These are phyloP conservation scores for Penaeus vannamei DNA, from an alignment of 1,140 invertebrate genomes.

Conservation along the genomic window DNA sequence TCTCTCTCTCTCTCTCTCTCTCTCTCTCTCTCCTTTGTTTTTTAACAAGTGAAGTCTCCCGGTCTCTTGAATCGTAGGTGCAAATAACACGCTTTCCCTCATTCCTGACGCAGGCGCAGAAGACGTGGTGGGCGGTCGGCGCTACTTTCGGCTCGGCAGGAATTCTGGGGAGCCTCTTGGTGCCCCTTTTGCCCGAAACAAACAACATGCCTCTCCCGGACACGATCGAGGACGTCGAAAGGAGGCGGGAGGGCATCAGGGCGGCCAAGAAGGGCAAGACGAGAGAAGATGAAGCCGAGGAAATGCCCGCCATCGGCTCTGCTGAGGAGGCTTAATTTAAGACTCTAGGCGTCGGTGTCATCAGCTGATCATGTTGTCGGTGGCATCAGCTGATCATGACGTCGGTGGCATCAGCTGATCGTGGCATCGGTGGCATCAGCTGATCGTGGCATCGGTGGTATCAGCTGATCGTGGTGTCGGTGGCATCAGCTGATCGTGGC, in stretches of 20 bases:
- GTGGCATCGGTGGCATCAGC: no score
- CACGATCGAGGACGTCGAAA: conserved; percentile 44
- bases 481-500: no score
- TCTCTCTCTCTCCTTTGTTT: background rate
- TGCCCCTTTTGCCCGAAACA: conserved; percentile 32
- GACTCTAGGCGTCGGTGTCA: no score
- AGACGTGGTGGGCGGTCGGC: conserved; percentile 45
- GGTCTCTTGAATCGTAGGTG: background rate
- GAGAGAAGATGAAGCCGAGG: background rate
- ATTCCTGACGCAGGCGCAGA: conserved; percentile 24
- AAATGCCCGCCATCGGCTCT: background rate
- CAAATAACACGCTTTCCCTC: background rate
- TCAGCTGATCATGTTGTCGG: no score
- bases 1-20: background rate
- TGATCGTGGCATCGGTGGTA: no score
- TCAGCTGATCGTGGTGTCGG: no score
- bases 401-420: no score
- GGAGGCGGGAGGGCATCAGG: background rate
- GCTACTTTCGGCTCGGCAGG: conserved; percentile 34
- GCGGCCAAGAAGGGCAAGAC: background rate
- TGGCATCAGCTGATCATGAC: no score
- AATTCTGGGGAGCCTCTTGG: conserved; percentile 27
- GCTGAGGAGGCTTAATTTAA: no score
- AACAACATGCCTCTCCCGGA: conserved; percentile 40
- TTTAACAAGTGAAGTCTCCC: no score